Evolutionary conservation across 2,113 vertebrate species (phyloP), one percentile per base, ranked within the genome.

Genomic region (Tyrannus savana): DNA sequence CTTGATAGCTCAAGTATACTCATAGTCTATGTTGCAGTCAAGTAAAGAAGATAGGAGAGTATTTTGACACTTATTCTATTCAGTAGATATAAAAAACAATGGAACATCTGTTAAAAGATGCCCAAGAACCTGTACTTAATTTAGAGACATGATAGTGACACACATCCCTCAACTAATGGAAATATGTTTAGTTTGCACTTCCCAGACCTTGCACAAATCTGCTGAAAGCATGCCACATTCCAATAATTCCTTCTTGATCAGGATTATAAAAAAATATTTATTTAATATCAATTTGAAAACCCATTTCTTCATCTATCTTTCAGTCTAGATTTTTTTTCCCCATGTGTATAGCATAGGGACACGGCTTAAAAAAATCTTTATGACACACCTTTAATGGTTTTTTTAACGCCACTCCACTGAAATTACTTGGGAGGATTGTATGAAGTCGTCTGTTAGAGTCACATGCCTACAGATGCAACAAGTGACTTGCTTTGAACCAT

Each of bases 331-430:
- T 69, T 85, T 88, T 94, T 76, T 17, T 6, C 11, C 18, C 19
- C 3, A 3, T 18, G 1, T 33, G 1, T 19, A 33, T 31, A 49
- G 3, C 24, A 71, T 19, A 62, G 5, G 10, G 6, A 39, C 1
- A 33, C 33, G 23, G 5, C 15, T 63, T 56, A 17, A 67, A 64
- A 88, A 66, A 28, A 14, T 46, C 11, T 84, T 60, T 47, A 21
- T 41, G 18, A 35, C 10, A 64, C 12, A 64, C 10, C 11, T 50
- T 73, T 50, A 21, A 42, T 41, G 6, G 0, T 55, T 73, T 74
- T 55, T 82, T 35, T 3, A 35, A 42, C 42, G 6, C 66, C 58
- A 75, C 10, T 53, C 6, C 10, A 49, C 24, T 60, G 30, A 90
- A 82, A 75, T 73, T 0, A 68, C 37, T 75, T 64, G 15, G 23